Percentiles rank a stretch among this genome's conserved stretches.
Evolutionary conservation across 2,113 vertebrate genomes (phyloP).

Genomic region (Festucalex cinctus): DNA sequence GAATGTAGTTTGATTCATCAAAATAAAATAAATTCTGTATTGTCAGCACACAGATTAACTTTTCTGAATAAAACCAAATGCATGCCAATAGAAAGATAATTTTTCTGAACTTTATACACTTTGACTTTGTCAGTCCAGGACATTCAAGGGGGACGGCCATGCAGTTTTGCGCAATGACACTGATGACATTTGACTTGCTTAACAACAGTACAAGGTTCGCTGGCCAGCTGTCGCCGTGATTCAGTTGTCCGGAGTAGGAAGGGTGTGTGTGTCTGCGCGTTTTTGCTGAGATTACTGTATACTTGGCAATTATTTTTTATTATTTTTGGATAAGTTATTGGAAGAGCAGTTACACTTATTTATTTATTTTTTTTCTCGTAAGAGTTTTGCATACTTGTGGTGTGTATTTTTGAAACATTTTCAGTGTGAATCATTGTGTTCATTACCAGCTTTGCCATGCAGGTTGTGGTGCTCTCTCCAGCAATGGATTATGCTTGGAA

Average conservation of each 20-base stretch:
- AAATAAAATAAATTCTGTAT: too few species aligned
- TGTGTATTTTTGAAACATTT: background rate
- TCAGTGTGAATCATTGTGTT: background rate
- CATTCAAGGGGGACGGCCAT: background rate
- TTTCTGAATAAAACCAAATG: background rate
- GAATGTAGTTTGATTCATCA: too few species aligned
- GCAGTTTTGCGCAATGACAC: constrained; percentile 51
- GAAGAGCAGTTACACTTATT: constrained; percentile 3
- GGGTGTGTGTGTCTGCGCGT: background rate
- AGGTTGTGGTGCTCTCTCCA: constrained; percentile 11
- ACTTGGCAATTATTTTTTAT: too few species aligned
- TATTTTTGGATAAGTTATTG: background rate
- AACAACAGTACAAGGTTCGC: constrained; percentile 62
- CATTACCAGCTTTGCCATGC: background rate
- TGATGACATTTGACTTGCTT: constrained; percentile 14
- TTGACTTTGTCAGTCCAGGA: background rate
- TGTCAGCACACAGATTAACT: too few species aligned
- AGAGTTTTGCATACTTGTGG: background rate
- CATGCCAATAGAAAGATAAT: background rate
- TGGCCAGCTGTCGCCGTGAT: constrained; percentile 27
- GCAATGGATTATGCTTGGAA: constrained; percentile 82
- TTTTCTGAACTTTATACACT: constrained; percentile 3
- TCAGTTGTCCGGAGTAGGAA: background rate
- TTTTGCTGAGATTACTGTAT: background rate
- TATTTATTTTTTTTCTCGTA: background rate